These are phyloP conservation scores for Leptinotarsa defecta DNA, from an alignment of 1,140 invertebrate genomes.

Conservation along the genomic window DNA sequence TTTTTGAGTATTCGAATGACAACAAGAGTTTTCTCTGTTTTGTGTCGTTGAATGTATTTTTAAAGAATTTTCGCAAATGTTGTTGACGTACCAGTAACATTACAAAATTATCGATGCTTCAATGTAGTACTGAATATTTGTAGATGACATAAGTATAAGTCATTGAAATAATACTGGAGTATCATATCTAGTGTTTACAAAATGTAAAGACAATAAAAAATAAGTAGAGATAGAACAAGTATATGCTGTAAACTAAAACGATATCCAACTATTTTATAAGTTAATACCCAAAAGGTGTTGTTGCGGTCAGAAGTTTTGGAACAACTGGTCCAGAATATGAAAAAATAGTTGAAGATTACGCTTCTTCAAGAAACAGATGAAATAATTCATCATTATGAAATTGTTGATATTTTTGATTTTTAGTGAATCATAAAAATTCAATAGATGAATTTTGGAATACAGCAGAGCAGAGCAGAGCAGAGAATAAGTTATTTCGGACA, in stretches of 20 bases:
- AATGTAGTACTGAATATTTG: neutral
- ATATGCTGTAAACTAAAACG: neutral
- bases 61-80: neutral
- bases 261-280: neutral
- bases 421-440: too few species aligned
- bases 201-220: slow-evolving; percentile 14
- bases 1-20: too few species aligned
- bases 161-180: slow-evolving; percentile 9
- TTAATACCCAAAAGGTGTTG: neutral
- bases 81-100: neutral
- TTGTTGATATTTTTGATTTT: too few species aligned
- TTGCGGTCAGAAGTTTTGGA: too few species aligned
- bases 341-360: neutral
- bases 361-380: too few species aligned
- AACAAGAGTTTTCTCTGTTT: too few species aligned
- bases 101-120: slow-evolving; percentile 1
- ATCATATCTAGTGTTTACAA: slow-evolving; percentile 7
- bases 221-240: neutral
- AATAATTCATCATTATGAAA: too few species aligned
- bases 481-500: too few species aligned
- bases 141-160: slow-evolving; percentile 6
- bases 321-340: neutral
- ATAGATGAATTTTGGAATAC: too few species aligned
- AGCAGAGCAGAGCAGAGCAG: too few species aligned
- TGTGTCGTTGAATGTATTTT: too few species aligned